Evolutionary conservation across 1,140 invertebrate genomes (phyloP).

Genomic region (Meloidogyne exigua): DNA sequence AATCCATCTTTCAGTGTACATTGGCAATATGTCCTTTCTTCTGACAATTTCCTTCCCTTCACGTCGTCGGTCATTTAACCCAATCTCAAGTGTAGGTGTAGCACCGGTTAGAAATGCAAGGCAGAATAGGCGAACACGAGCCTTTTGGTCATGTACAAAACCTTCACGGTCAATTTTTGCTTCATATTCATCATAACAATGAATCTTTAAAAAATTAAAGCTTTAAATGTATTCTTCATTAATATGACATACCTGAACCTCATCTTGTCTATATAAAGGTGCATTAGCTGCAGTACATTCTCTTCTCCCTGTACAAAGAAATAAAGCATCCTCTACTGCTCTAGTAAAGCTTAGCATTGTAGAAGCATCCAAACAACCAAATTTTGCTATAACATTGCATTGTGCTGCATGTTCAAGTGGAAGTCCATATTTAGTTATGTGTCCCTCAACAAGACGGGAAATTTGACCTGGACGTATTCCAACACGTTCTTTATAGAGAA

Average conservation of each 20-base stretch:
- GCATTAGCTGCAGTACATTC: constrained; percentile 72
- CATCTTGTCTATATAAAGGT: constrained; percentile 93
- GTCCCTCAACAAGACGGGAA: constrained; percentile 70
- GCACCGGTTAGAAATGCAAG: constrained; percentile 83
- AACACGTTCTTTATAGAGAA: constrained; percentile 95
- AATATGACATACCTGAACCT: constrained; percentile 73
- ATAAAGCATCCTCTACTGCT: constrained; percentile 83
- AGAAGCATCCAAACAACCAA: constrained; percentile 83
- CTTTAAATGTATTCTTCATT: not conserved
- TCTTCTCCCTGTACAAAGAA: constrained; percentile 77
- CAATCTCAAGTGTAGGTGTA: constrained; percentile 86
- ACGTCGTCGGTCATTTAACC: constrained; percentile 87
- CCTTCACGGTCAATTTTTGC: constrained; percentile 86
- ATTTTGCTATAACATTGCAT: constrained; percentile 90
- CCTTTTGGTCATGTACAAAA: constrained; percentile 83
- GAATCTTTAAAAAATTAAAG: constrained; percentile 42
- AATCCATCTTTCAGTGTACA: constrained; percentile 99
- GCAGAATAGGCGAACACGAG: constrained; percentile 89
- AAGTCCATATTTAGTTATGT: constrained; percentile 89
- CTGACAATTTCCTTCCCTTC: constrained; percentile 98
- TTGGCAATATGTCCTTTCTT: constrained; percentile 96
- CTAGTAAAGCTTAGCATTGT: constrained; percentile 86
- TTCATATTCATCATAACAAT: constrained; percentile 84
- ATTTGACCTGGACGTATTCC: constrained; percentile 80
- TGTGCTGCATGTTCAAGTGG: constrained; percentile 88